Conservation (phyloP, 2,888 invertebrate genomes). For the Sericinus montela region DNA sequence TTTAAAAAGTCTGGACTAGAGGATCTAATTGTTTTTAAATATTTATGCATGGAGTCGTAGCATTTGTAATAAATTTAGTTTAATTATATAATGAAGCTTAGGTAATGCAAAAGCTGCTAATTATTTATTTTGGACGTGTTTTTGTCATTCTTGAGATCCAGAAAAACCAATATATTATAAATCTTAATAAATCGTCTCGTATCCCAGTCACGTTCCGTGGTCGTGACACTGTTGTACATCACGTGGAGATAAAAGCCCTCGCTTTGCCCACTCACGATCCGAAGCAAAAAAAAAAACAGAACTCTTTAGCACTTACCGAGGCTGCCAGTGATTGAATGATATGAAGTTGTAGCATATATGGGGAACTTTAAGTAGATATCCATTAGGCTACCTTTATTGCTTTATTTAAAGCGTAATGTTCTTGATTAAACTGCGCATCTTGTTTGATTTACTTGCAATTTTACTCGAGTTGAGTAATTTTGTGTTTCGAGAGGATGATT, state of each 20-base stretch:
- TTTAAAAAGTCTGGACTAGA: too few species aligned
- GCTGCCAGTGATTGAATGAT: conserved; percentile 40
- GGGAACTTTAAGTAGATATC: conserved; percentile 18
- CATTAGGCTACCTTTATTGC: conserved; percentile 16
- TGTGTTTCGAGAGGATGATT: neutral
- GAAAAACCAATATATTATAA: conserved; percentile 27
- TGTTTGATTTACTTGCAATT: neutral
- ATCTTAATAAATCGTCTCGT: conserved; percentile 55
- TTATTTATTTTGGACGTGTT: too few species aligned
- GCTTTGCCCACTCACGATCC: conserved; percentile 51
- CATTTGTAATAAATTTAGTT: too few species aligned
- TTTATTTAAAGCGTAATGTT: conserved; percentile 9
- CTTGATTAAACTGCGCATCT: neutral
- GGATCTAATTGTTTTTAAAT: too few species aligned
- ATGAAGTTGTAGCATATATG: conserved; percentile 24
- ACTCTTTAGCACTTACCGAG: conserved; percentile 49
- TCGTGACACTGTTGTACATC: conserved; percentile 72
- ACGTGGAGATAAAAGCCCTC: conserved; percentile 70
- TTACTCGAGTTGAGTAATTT: neutral
- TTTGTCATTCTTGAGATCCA: neutral
- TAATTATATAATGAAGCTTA: too few species aligned
- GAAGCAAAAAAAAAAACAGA: conserved; percentile 35
- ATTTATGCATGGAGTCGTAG: too few species aligned
- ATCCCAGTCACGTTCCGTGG: conserved; percentile 69
- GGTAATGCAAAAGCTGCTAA: too few species aligned